These are phyloP conservation scores for Sarcophaga caerulescens DNA, from an alignment of 2,888 invertebrate genomes.

Conservation along the genomic window DNA sequence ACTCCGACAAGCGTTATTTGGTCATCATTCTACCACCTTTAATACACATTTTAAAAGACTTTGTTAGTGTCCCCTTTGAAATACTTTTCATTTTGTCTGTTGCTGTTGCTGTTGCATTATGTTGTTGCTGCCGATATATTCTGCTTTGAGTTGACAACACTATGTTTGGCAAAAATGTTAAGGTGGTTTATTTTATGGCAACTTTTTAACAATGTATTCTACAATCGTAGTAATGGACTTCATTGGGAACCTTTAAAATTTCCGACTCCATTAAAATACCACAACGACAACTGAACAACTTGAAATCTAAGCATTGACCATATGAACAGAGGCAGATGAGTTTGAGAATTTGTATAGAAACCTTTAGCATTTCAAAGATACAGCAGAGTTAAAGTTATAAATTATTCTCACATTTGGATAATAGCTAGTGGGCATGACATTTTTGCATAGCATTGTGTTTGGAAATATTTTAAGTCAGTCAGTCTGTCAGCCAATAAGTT, in stretches of 20 bases:
- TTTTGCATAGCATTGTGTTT: not conserved
- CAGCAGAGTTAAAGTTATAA: conserved; percentile 41
- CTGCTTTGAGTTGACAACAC: conserved; percentile 57
- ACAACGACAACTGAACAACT: conserved; percentile 60
- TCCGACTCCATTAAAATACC: conserved; percentile 63
- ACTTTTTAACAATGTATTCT: conserved; percentile 35
- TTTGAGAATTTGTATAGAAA: conserved; percentile 39
- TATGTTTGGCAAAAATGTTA: conserved; percentile 36
- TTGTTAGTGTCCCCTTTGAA: conserved; percentile 42
- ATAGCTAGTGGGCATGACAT: not conserved
- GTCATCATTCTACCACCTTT: not conserved
- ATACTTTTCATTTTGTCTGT: conserved; percentile 34
- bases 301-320: conserved; percentile 54
- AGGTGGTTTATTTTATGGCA: conserved; percentile 39
- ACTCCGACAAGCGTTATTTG: not conserved
- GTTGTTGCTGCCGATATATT: conserved; percentile 44
- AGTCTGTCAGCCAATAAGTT: too few species aligned
- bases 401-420: conserved; percentile 46
- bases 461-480: too few species aligned
- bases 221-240: conserved; percentile 33
- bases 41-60: not conserved
- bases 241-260: conserved; percentile 62
- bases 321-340: conserved; percentile 13
- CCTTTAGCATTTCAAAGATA: conserved; percentile 19
- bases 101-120: conserved; percentile 14